phyloP scores from a whole-genome alignment of 2,113 vertebrate genomes.

The Prionailurus viverrinus region DNA sequence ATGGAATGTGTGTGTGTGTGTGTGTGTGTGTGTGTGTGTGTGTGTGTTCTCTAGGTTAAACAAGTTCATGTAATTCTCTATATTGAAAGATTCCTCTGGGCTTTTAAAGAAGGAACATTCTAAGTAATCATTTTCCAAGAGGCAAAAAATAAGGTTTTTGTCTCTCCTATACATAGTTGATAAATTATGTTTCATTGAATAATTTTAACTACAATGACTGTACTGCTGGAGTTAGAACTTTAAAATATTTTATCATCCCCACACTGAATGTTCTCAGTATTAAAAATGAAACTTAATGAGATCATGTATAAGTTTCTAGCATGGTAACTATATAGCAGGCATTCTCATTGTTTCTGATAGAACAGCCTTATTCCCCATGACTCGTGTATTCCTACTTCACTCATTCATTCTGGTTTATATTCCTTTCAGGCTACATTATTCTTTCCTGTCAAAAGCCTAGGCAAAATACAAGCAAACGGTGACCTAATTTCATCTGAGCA shows the following conservation, averaged over 20 bases:
- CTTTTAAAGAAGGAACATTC: background rate
- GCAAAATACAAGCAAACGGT: slow-evolving; percentile 6
- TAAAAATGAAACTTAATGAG: slow-evolving; percentile 30
- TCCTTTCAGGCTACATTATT: background rate
- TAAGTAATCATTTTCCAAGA: slow-evolving; percentile 28
- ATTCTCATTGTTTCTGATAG: background rate
- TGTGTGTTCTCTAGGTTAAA: slow-evolving; percentile 2
- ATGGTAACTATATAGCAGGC: background rate
- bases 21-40: background rate
- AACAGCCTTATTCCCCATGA: background rate
- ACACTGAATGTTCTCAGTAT: background rate
- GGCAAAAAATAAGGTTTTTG: background rate
- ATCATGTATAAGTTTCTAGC: background rate
- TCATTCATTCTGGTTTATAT: background rate
- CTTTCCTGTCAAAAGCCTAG: background rate
- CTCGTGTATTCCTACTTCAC: background rate
- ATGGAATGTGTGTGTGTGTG: background rate
- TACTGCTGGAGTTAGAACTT: background rate
- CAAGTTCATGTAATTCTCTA: background rate
- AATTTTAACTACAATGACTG: background rate
- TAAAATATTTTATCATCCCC: background rate
- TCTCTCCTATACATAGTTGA: background rate
- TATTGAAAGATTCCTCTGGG: background rate
- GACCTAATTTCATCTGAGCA: background rate
- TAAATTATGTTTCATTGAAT: background rate